These are phyloP conservation scores for Euphydryas editha DNA, from an alignment of 2,888 invertebrate genomes.

Conservation along the genomic window DNA sequence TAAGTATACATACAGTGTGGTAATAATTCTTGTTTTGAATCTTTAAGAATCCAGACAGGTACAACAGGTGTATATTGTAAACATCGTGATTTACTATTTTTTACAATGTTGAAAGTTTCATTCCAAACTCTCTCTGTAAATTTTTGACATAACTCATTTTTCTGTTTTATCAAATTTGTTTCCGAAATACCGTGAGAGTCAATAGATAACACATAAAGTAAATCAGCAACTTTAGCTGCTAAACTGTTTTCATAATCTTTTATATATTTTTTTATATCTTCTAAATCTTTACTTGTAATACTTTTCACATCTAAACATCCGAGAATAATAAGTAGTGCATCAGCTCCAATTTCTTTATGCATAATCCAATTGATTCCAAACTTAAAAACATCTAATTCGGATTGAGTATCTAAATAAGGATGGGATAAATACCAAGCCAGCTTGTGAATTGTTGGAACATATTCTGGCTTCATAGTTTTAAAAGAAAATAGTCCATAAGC, in stretches of 20 bases:
- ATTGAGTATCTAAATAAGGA: constrained; percentile 60
- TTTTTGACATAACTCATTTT: constrained; percentile 50
- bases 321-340: constrained; percentile 64
- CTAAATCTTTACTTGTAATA: constrained; percentile 53
- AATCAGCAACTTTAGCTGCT: constrained; percentile 60
- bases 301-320: constrained; percentile 65
- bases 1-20: constrained; percentile 63
- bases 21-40: constrained; percentile 50
- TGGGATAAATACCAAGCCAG: constrained; percentile 75
- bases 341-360: constrained; percentile 55
- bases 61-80: constrained; percentile 55
- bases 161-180: constrained; percentile 46
- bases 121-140: constrained; percentile 64
- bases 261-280: constrained; percentile 54
- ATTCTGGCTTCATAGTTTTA: constrained; percentile 60
- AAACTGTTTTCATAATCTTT: constrained; percentile 56
- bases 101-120: constrained; percentile 59
- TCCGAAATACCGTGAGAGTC: constrained; percentile 47
- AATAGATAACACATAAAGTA: constrained; percentile 52
- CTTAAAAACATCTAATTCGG: constrained; percentile 66
- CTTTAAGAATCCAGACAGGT: constrained; percentile 58
- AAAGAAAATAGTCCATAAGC: constrained; percentile 66
- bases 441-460: constrained; percentile 58
- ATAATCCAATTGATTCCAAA: constrained; percentile 71
- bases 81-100: constrained; percentile 54